Base-by-base conservation (phyloP, 2,113 vertebrate genomes). In the Rhabdomys dilectus region DNA sequence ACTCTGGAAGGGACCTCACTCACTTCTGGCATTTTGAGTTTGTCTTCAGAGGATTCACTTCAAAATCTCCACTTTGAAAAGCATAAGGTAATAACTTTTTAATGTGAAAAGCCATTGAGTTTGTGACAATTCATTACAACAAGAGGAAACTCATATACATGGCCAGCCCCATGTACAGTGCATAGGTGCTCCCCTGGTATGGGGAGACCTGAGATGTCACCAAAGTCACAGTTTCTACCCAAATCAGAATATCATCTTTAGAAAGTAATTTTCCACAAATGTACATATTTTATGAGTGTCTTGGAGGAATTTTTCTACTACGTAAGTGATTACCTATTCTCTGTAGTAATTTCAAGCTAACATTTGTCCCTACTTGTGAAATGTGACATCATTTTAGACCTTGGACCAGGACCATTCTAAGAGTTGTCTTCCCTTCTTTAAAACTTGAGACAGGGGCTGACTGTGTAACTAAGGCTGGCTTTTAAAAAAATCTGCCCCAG, bases 281-380 rank as follows among this genome's bases (percentile, higher is more conserved):
- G 72, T 89, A 73, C 72, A 80, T 93, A 89, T 72, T 91, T 70
- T 72, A 21, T 87, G 36, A 53, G 42, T 96, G 17, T 72, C 42
- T 62, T 89, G 8, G 8, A 64, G 24, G 53, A 56, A 24, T 81
- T 88, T 73, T 94, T 78, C 60, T 87, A 31, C 58, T 88, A 17
- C 4, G 13, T 64, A 62, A 80, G 89, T 48, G n/a, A 0, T 86
- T 75, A 26, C 60, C 60, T 62, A 26, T 26, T 62, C 60, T 62
- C 42, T 72, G 7, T 24, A 92, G 5, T 77, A 89, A 29, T 73
- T 90, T 64, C 60, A 68, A 42, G 29, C 31, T 93, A 48, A 88
- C 53, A 70, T 64, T 78, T 70, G 53, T 24, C 42, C 24, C 26
- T 13, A 34, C 19, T 4, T 22, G 0, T 39, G 48, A 48, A 81